Evolutionary conservation across 2,888 invertebrate genomes (phyloP), one percentile per base, ranked within the genome.

Genomic region (Minunthozetes semirufus): DNA sequence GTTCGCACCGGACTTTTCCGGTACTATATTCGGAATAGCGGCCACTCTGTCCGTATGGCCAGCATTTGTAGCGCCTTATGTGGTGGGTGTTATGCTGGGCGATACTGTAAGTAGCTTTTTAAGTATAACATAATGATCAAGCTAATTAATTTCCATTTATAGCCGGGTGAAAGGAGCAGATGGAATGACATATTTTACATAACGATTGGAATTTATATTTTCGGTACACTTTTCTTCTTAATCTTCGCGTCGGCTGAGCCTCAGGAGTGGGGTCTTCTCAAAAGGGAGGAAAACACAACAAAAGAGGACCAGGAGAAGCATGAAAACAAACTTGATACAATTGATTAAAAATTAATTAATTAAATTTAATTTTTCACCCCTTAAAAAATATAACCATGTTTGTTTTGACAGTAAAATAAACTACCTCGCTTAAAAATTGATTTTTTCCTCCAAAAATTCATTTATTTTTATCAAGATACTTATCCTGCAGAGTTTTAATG

Each of bases 101-200:
- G 76, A 73, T 15, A 48, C n/a, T 9, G 73, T 74, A 9, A 68
- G 48, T 25, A 66, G 13, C 13, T 15, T n/a, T 53, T 17, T n/a
- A n/a, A 11, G n/a, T n/a, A 33, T 33, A 3, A 3, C 33, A 8
- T 33, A 33, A 33, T 33, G 33, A 8, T 33, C 8, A 5, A 33
- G 8, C 8, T 33, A 53, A n/a, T 53, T 17, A 53, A 1, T 19
- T 19, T 53, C 17, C 4, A 53, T 53, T n/a, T 19, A 3, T 27
- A 66, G 66, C 66, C 66, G 1, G 66, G 66, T 19, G 17, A 66
- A 66, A 66, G 0, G 6, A n/a, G 70, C 9, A 77, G 77, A 38
- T 78, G 78, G 78, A 56, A 76, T 27, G 76, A 83, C 0, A 81
- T 84, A 80, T 84, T 84, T 79, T 83, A 82, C 77, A 80, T 83